phyloP scores from a whole-genome alignment of 1,140 invertebrate genomes.

The Apis florea region DNA sequence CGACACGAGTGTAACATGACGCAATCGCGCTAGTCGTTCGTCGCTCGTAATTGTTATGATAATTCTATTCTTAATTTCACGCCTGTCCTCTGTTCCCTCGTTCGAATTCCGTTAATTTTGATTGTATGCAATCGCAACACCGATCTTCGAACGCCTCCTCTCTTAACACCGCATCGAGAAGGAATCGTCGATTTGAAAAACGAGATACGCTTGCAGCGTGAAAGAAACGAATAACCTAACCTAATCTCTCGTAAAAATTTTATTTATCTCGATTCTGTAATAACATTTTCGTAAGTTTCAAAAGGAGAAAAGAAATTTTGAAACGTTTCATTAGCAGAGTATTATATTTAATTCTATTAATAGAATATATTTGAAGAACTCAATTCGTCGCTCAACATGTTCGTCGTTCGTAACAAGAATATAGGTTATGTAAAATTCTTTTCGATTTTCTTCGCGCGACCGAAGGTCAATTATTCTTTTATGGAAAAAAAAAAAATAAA shows the following conservation, averaged over 20 bases:
- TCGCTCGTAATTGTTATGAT: constrained; percentile 43
- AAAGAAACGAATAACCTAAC: neutral
- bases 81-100: neutral
- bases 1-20: constrained; percentile 27
- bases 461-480: neutral
- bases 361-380: neutral
- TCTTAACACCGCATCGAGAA: neutral
- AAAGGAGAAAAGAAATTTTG: neutral
- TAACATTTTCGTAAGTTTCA: neutral
- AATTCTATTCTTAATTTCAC: constrained; percentile 46
- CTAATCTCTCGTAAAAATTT: neutral
- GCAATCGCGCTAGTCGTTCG: constrained; percentile 36
- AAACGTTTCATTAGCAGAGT: neutral
- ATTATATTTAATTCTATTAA: neutral
- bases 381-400: neutral
- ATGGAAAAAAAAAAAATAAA: too few species aligned
- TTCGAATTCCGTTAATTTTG: constrained; percentile 35
- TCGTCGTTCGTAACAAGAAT: neutral
- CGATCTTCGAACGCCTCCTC: constrained; percentile 9
- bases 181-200: constrained; percentile 5
- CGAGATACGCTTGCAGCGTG: neutral
- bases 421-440: neutral
- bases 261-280: neutral
- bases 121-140: constrained; percentile 21
- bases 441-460: neutral